Conservation (phyloP, 2,797 vertebrate species). For the Zenarchopterus dispar region DNA sequence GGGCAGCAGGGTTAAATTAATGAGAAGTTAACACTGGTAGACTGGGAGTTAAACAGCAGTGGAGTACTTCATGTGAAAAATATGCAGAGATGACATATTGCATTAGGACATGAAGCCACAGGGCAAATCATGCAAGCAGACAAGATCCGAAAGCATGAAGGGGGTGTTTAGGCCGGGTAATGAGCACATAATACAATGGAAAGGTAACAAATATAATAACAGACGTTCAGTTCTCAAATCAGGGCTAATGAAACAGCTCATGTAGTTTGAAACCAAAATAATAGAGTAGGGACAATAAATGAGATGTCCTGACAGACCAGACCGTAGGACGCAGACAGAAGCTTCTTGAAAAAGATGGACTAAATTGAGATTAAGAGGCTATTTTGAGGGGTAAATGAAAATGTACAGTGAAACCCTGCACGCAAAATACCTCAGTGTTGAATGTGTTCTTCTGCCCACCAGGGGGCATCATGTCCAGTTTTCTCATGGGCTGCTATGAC, state of each 20-base stretch:
- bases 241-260: constrained; percentile 27
- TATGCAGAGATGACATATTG: constrained; percentile 5
- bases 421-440: background rate
- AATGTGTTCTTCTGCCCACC: constrained; percentile 24
- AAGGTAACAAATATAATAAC: constrained; percentile 17
- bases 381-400: background rate
- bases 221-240: constrained; percentile 28
- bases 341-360: background rate
- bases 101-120: constrained; percentile 8
- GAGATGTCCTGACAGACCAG: background rate
- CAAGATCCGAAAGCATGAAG: background rate
- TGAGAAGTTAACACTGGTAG: background rate
- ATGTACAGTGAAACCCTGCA: too few relatives aligned
- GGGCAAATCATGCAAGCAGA: constrained; percentile 11
- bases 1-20: too few relatives aligned
- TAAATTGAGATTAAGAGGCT: background rate
- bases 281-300: constrained; percentile 18
- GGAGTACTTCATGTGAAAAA: constrained; percentile 13
- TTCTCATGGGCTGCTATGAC: constrained; percentile 98
- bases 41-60: background rate
- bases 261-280: constrained; percentile 11
- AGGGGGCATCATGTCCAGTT: constrained; percentile 99
- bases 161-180: constrained; percentile 13
- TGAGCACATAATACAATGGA: constrained; percentile 20
- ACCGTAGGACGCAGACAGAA: background rate